phyloP scores from a whole-genome alignment of 2,113 vertebrate genomes.

The Hemibagrus wyckioides region DNA sequence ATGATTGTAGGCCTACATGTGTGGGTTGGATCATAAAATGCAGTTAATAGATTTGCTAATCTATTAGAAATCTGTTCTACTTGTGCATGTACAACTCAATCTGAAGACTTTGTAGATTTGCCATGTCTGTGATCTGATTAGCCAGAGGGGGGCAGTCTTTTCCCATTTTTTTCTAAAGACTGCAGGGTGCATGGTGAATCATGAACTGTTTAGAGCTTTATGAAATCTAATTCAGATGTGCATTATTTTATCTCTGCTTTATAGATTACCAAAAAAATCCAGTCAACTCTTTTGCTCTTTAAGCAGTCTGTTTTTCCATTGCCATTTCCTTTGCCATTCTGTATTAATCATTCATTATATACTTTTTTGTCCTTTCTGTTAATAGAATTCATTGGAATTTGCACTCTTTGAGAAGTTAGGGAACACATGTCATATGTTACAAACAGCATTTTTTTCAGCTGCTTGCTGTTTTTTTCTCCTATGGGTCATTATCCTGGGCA shows the following conservation, averaged over 20 bases:
- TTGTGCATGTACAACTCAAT: not conserved
- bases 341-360: not conserved
- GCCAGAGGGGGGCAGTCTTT: slow-evolving; percentile 74
- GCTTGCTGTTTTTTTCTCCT: not conserved
- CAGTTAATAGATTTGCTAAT: not conserved
- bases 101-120: not conserved
- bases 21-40: not conserved
- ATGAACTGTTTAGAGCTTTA: not conserved
- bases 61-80: not conserved
- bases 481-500: slow-evolving; percentile 1
- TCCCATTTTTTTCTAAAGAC: slow-evolving; percentile 36
- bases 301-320: not conserved
- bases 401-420: not conserved
- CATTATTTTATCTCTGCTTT: not conserved
- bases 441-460: not conserved
- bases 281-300: not conserved
- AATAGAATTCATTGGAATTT: not conserved
- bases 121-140: not conserved
- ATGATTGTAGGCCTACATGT: not conserved
- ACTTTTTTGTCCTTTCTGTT: not conserved
- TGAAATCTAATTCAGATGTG: not conserved
- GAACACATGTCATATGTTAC: not conserved
- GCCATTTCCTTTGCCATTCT: not conserved
- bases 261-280: not conserved
- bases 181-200: too few species aligned